These are phyloP conservation scores for Callimorpha dominula DNA, from an alignment of 2,888 invertebrate species.

Conservation along the genomic window DNA sequence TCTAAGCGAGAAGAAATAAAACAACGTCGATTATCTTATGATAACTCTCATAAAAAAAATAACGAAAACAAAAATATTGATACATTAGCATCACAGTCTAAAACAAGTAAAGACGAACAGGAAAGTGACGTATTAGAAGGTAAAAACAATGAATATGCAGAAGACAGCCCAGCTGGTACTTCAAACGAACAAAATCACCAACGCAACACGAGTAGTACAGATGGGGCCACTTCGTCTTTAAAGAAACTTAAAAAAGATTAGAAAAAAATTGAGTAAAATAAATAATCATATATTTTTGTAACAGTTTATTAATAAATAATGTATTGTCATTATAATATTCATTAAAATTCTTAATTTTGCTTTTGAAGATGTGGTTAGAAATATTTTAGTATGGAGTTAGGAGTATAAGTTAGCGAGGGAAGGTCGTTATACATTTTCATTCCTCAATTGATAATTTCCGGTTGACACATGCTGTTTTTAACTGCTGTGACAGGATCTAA, in stretches of 20 bases:
- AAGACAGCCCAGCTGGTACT: background rate
- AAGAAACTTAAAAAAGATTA: conserved; percentile 13
- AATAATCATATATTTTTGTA: conserved; percentile 2
- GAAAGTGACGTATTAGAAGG: background rate
- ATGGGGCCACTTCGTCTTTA: background rate
- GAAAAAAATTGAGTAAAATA: background rate
- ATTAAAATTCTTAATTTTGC: background rate
- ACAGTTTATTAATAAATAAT: conserved; percentile 15
- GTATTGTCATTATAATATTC: background rate
- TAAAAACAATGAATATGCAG: background rate
- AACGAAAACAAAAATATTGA: background rate
- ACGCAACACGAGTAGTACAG: background rate
- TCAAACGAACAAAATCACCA: background rate
- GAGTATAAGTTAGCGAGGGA: background rate
- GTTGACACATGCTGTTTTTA: conserved; percentile 87
- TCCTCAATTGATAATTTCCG: conserved; percentile 22
- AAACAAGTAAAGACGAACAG: background rate
- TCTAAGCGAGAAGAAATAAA: background rate
- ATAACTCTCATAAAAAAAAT: background rate
- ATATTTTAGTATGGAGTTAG: background rate
- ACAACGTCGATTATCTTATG: background rate
- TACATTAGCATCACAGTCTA: background rate
- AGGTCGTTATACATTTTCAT: background rate
- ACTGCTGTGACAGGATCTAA: conserved; percentile 88
- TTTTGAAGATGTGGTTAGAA: background rate